Base-by-base conservation (phyloP, 2,797 vertebrate species). In the Chelidonichthys spinosus region DNA sequence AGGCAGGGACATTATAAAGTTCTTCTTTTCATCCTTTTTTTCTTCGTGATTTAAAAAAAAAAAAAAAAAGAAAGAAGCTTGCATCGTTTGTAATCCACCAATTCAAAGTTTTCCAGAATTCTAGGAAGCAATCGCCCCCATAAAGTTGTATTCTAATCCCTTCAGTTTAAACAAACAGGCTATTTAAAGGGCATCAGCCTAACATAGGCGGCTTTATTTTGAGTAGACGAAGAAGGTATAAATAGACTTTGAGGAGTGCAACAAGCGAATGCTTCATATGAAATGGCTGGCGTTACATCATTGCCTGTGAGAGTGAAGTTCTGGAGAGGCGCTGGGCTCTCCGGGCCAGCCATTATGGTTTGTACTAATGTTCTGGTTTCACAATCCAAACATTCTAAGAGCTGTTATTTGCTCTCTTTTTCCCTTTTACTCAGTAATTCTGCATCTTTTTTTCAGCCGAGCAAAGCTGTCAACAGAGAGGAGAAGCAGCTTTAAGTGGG, bases 301-400 rank as follows among this genome's bases (percentile, higher is more conserved):
- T 91, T 90, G 92, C 91, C 90, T 93, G 90, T 90, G 90, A 94
- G 91, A 93, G 90, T 86, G 77, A 93, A 92, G 90, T 92, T 90
- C 92, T 94, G 92, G 91, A 93, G 92, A 91, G 85, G 84, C 83
- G 75, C 85, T 87, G 90, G 77, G 74, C 85, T 90, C 89, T 87
- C 78, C 49, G 87, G 91, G 94, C 94, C 94, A 95, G 91, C 94
- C 91, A 94, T 95, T 94, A 95, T 94, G 94, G 94, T 94, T 94
- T 95, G 93, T 95, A 92, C 93, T 94, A 95, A 95, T 94, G 94
- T 94, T 94, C 94, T 95, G 94, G 93, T 95, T 95, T 95, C 92
- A 94, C 92, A 95, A 93, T 94, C 93, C 92, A 94, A 95, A 94
- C 93, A 94, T 92, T 93, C 90, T 91, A 91, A 94, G 91, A 93